These are phyloP conservation scores for Cataglyphis hispanica DNA, from an alignment of 1,140 invertebrate genomes.

Conservation along the genomic window DNA sequence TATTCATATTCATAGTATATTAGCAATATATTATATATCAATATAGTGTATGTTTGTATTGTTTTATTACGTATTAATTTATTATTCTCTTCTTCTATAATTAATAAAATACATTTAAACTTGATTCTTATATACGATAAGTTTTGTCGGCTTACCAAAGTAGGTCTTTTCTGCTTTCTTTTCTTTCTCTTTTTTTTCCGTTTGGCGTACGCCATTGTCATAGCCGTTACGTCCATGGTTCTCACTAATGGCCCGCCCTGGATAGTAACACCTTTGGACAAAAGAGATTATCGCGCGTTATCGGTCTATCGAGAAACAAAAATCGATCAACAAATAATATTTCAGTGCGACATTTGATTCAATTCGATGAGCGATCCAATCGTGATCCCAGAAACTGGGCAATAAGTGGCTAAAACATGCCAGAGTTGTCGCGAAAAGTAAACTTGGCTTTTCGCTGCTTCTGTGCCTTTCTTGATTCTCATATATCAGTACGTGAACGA, in stretches of 20 bases:
- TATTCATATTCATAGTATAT: background rate
- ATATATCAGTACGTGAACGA: constrained; percentile 20
- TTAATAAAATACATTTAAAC: background rate
- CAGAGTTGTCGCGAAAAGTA: constrained; percentile 55
- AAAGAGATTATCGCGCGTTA: constrained; percentile 71
- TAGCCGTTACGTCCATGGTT: constrained; percentile 76
- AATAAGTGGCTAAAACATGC: constrained; percentile 28
- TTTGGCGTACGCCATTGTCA: constrained; percentile 77
- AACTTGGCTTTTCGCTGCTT: constrained; percentile 64
- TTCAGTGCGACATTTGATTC: constrained; percentile 46
- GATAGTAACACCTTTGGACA: constrained; percentile 84
- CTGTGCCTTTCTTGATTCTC: constrained; percentile 8
- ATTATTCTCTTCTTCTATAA: background rate
- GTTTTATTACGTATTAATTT: background rate
- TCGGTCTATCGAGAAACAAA: constrained; percentile 13
- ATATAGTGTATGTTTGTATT: too few species aligned
- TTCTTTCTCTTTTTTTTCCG: constrained; percentile 84
- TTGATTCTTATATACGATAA: background rate
- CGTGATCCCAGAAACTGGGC: constrained; percentile 20
- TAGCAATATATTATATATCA: background rate
- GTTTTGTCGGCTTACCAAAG: constrained; percentile 73
- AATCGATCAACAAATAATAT: background rate
- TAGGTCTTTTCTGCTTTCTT: constrained; percentile 81
- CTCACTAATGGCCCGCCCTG: constrained; percentile 83
- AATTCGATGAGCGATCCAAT: constrained; percentile 12